Evolutionary conservation across 64 coral and sea anemone genomes (phyloP), one percentile per base, ranked within the genome.

Genomic region (Acropora yongei): DNA sequence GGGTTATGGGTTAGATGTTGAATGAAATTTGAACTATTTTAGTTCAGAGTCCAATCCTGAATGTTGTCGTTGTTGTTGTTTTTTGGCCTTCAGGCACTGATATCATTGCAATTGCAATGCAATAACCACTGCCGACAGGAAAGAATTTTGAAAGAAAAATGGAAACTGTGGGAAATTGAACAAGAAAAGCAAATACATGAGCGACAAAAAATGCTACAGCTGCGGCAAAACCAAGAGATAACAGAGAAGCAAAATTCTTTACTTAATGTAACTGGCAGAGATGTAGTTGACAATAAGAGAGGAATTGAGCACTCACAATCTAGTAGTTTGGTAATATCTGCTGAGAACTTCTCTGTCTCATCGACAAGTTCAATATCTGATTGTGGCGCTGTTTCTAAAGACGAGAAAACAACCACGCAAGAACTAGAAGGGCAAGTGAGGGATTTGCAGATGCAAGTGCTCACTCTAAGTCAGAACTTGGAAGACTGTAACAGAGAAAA

Each of bases 401-500:
- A 97, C 50, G 88, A 88, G 2, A 94, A 91, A 91, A 67, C 66
- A 67, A n/a, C 63, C 0, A 1, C 84, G 3, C 58, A 57, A 18
- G 84, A 94, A 0, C 84, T 97, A 48, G 82, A 90, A 74, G 68
- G 76, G 39, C 91, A 95, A 80, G 92, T 96, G 43, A 83, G 85
- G n/a, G 94, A 99, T 44, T 69, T 96, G 18, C 92, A 94, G 76
- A 99, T 99, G 53, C 97, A 99, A 86, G 94, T 96, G 17, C 82
- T 99, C 7, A 94, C 94, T 20, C 72, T 99, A 4, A 94, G 81
- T 46, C 97, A 99, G 86, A 82, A 89, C 49, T 80, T 99, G 4
- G 97, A 99, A 49, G 94, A 99, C 76, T 93, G 88, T 43, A 99
- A 99, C 72, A 92, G 97, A 12, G 91, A 99, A 44, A 99, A 99